Percentiles rank a stretch among this genome's conserved stretches.
phyloP scores from a whole-genome alignment of 1,140 invertebrate species.

The Andrena cerasifolii region DNA sequence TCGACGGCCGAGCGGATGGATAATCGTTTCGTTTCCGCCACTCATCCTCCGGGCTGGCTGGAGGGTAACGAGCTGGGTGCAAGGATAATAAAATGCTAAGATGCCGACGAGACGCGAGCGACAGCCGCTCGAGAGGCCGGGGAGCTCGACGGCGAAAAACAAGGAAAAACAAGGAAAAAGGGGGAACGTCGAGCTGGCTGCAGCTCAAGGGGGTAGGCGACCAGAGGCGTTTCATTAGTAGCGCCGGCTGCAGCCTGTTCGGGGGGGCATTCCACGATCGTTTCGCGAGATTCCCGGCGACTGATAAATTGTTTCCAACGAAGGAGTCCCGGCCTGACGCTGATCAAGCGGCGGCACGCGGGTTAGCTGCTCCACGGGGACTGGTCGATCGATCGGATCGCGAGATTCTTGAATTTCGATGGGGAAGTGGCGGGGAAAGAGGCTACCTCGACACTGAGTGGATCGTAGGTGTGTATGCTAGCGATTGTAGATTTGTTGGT shows the following conservation, averaged over 20 bases:
- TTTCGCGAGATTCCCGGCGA: no score
- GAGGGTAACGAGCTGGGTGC: conserved; percentile 41
- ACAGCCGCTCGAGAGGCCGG: conserved; percentile 3
- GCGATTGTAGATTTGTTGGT: no score
- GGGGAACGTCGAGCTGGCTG: no score
- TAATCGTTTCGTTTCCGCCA: not conserved
- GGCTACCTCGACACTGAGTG: no score
- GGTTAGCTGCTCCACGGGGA: not conserved
- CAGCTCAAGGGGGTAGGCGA: no score
- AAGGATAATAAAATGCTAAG: conserved; percentile 60
- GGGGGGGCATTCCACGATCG: not conserved
- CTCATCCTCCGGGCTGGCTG: not conserved
- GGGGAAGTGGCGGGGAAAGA: not conserved
- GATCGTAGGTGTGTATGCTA: no score
- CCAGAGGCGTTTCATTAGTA: no score
- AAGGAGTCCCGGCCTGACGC: not conserved
- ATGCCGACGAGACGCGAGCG: conserved; percentile 25
- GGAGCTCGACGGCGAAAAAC: no score
- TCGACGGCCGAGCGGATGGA: not conserved
- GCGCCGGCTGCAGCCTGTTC: no score
- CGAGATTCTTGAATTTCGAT: conserved; percentile 1
- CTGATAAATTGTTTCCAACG: conserved; percentile 1
- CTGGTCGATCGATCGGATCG: not conserved
- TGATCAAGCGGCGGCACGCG: not conserved
- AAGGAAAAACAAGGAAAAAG: no score